Evolutionary conservation across 35 echinoderm and acorn worm genomes (phyloP).

Genomic region (Stichopus chloronotus): DNA sequence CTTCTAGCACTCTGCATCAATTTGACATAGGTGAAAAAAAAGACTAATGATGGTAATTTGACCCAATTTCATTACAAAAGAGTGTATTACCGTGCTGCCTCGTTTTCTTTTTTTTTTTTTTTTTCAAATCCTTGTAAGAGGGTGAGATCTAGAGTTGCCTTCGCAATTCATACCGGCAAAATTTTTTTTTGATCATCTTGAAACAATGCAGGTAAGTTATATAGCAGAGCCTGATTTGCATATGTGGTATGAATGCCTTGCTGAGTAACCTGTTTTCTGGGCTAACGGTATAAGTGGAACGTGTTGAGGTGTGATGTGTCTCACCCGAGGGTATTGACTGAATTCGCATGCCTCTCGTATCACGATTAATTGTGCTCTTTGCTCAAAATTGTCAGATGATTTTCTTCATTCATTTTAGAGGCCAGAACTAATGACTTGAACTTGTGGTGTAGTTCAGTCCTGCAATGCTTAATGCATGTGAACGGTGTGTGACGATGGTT

Average conservation of each 20-base stretch:
- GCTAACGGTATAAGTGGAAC: conserved; percentile 41
- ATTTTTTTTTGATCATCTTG: background rate
- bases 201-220: background rate
- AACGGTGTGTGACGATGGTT: too few relatives aligned
- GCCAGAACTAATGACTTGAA: too few relatives aligned
- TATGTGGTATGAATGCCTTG: conserved; percentile 4
- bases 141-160: background rate
- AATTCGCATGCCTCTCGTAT: background rate
- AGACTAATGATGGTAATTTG: conserved; percentile 41
- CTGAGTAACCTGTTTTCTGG: conserved; percentile 43
- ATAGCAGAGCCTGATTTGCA: conserved; percentile 8
- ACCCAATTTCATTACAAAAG: conserved; percentile 29
- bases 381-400: conserved; percentile 20
- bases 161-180: conserved; percentile 28
- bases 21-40: conserved; percentile 18
- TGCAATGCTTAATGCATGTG: too few relatives aligned
- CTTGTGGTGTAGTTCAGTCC: too few relatives aligned
- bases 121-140: background rate
- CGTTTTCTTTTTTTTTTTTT: background rate
- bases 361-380: conserved; percentile 25
- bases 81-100: background rate
- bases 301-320: conserved; percentile 43
- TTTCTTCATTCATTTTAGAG: background rate
- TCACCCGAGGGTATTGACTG: conserved; percentile 45
- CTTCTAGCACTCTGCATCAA: background rate